Percentiles rank a stretch among this genome's conserved stretches.
Evolutionary conservation across 2,888 invertebrate genomes (phyloP).

Genomic region (Caenorhabditis sp.): DNA sequence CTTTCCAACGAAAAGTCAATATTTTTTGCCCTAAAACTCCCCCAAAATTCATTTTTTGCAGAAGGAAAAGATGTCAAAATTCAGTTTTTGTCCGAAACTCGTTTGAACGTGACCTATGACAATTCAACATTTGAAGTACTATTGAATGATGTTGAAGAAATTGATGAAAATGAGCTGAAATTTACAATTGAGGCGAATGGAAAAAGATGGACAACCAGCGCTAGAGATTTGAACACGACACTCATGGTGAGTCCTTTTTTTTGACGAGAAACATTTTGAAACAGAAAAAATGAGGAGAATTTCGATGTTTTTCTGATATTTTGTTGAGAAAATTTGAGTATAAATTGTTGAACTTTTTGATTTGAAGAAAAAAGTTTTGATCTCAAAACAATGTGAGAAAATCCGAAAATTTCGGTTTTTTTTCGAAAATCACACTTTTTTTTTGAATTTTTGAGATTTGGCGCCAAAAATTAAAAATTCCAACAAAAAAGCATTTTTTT

Average conservation of each 20-base stretch:
- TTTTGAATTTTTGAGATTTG: not conserved
- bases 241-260: conserved; percentile 41
- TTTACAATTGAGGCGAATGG: conserved; percentile 59
- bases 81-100: conserved; percentile 23
- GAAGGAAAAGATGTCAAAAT: conserved; percentile 46
- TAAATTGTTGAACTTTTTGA: not conserved
- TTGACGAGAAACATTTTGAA: too few relatives aligned
- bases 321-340: too few relatives aligned
- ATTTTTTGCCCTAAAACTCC: too few relatives aligned
- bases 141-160: conserved; percentile 12
- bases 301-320: too few relatives aligned
- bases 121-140: conserved; percentile 20
- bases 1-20: too few relatives aligned
- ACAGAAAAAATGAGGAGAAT: too few relatives aligned
- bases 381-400: not conserved
- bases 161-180: conserved; percentile 28
- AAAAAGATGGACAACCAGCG: conserved; percentile 57
- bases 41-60: conserved; percentile 3
- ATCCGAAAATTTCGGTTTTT: not conserved
- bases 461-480: too few relatives aligned
- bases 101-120: conserved; percentile 26
- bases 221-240: conserved; percentile 49
- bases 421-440: conserved; percentile 5
- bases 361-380: conserved; percentile 3
- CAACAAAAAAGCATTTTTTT: too few relatives aligned